A percentile compares a stretch with the other conserved stretches of the same genome.
Evolutionary conservation across 2,888 invertebrate genomes (phyloP).

Genomic region (Leucophenga maculata): DNA sequence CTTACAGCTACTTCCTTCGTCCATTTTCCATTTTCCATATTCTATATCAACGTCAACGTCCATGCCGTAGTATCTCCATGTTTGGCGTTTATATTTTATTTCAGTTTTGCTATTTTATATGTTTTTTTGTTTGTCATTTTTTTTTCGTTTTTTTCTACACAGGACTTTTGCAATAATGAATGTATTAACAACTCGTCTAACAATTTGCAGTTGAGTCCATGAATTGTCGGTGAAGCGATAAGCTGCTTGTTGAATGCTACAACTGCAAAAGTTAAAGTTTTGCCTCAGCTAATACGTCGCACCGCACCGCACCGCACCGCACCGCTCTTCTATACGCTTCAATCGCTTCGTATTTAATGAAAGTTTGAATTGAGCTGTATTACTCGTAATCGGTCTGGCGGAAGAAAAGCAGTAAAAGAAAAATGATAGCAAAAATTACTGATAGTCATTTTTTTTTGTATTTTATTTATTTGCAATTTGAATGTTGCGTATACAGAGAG

Average conservation of each 20-base stretch:
- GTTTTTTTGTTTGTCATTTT: not conserved
- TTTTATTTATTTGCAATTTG: too few species aligned
- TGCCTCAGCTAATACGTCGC: not conserved
- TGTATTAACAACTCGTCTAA: constrained; percentile 24
- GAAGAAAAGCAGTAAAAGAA: not conserved
- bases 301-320: not conserved
- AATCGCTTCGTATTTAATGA: constrained; percentile 12
- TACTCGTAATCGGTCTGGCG: not conserved
- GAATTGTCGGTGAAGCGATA: constrained; percentile 5
- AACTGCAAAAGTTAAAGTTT: constrained; percentile 2
- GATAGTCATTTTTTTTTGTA: not conserved
- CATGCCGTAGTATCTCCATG: not conserved
- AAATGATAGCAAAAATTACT: constrained; percentile 3
- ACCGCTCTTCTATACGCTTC: not conserved
- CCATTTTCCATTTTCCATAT: too few species aligned
- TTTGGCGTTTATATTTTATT: constrained; percentile 22
- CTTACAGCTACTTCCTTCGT: not conserved
- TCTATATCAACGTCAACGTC: too few species aligned
- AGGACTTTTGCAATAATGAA: constrained; percentile 19
- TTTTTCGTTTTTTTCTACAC: constrained; percentile 1
- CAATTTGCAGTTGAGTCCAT: not conserved
- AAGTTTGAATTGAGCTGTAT: constrained; percentile 1
- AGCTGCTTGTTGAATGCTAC: constrained; percentile 21
- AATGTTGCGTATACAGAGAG: not conserved
- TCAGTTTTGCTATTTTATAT: not conserved